Evolutionary conservation across 2,797 vertebrate genomes (phyloP).

Genomic region (Tenualosa thibaudeaui): DNA sequence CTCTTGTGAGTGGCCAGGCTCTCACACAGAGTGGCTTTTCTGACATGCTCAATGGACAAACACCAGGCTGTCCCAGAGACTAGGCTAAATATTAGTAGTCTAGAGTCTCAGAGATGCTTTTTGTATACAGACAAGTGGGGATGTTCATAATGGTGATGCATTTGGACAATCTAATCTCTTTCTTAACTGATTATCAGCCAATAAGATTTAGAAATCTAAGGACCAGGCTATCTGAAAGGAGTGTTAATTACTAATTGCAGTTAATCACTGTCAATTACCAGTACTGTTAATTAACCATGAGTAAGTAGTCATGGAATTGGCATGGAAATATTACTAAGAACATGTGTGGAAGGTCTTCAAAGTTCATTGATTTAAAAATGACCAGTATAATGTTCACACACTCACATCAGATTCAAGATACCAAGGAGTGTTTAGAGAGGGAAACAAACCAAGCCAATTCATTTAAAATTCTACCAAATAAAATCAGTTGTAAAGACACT

Average conservation of each 20-base stretch:
- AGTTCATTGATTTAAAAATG: background rate
- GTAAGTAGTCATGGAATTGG: background rate
- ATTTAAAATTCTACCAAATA: background rate
- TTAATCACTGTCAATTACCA: background rate
- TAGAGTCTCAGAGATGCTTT: conserved; percentile 22
- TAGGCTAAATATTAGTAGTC: conserved; percentile 52
- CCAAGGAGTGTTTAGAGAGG: background rate
- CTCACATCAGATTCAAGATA: background rate
- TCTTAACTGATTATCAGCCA: background rate
- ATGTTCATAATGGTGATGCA: background rate
- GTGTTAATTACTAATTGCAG: background rate
- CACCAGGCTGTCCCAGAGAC: conserved; percentile 16
- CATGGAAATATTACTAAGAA: background rate
- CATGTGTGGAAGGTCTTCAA: background rate
- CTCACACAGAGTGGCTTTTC: conserved; percentile 46
- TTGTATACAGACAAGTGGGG: conserved; percentile 9
- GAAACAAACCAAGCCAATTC: background rate
- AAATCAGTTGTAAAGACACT: background rate
- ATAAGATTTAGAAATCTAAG: background rate
- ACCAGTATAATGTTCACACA: background rate
- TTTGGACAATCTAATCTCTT: background rate
- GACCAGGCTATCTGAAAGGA: background rate
- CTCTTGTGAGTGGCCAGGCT: conserved; percentile 40
- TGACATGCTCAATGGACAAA: conserved; percentile 32
- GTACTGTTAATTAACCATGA: background rate